Evolutionary conservation across 2,113 vertebrate species (phyloP), one percentile per base, ranked within the genome.

Genomic region (Gulo gulo): DNA sequence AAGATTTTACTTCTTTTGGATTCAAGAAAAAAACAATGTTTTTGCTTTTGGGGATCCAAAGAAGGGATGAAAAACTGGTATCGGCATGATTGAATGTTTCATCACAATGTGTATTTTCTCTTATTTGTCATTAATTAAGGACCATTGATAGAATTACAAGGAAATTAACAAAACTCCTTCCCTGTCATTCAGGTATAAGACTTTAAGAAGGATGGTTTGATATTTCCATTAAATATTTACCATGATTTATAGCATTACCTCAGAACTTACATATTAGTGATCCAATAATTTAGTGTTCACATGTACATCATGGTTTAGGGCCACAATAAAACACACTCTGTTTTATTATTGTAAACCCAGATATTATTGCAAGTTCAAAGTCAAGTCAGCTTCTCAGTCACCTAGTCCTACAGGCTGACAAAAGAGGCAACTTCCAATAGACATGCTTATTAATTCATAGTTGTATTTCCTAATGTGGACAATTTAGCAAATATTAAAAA

Each of bases 201-300:
- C 39, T 86, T 84, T 96, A 82, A 82, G 78, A 79, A 97, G 93
- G 83, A 65, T 69, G 87, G 74, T 47, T 85, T 96, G 87, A 79
- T 67, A 92, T 57, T 80, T 88, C 78, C 52, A 55, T 94, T 96
- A 97, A 97, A 83, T 90, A 94, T 97, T 97, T 90, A 90, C 61
- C 8, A 83, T 88, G 59, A 36, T 96, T 91, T 92, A 89, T 21
- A 87, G 47, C n/a, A 86, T 78, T 63, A 47, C 47, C 73, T 95
- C 24, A 78, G 83, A 91, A 63, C 73, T 95, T 92, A 29, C 71
- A 71, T 47, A 31, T 61, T 45, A 85, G 59, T 65, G 21, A 76
- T 31, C 24, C 16, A 69, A 39, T 89, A 78, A 92, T 91, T 78
- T 83, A 9, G 47, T 83, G 47, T 86, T 69, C 29, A 69, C 31